phyloP scores from a whole-genome alignment of 2,797 vertebrate species.

The Falco concolor region DNA sequence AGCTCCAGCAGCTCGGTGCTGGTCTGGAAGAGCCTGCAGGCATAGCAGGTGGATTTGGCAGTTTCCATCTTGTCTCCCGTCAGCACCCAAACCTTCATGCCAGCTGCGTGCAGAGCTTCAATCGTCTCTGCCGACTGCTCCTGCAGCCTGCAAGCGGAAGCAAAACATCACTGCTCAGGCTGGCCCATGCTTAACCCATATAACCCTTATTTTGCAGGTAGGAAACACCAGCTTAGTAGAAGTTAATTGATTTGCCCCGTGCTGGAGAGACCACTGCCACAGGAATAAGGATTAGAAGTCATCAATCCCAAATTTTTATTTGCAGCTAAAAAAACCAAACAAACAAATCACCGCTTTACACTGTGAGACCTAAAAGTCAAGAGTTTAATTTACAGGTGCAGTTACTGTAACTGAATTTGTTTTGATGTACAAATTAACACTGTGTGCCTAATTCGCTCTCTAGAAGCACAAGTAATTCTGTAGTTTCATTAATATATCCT shows the following conservation, averaged over 20 bases:
- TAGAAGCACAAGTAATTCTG: background rate
- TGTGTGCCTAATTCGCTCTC: background rate
- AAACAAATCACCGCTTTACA: background rate
- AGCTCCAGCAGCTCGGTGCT: slow-evolving; percentile 91
- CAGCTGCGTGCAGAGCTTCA: slow-evolving; percentile 89
- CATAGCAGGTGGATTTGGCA: slow-evolving; percentile 94
- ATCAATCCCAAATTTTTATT: background rate
- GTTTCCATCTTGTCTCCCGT: slow-evolving; percentile 99
- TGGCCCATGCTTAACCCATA: background rate
- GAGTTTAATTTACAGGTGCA: background rate
- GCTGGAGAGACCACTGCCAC: background rate
- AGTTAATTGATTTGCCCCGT: background rate
- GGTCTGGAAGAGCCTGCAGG: slow-evolving; percentile 91
- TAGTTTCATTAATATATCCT: slow-evolving; percentile 41
- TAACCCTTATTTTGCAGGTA: background rate
- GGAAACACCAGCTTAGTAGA: background rate
- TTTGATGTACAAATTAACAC: slow-evolving; percentile 41
- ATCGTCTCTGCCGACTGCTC: slow-evolving; percentile 94
- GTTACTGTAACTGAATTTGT: background rate
- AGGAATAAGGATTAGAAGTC: background rate
- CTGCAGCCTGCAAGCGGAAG: slow-evolving; percentile 81
- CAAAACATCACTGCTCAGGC: background rate
- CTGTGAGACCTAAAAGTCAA: background rate
- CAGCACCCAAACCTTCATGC: slow-evolving; percentile 96
- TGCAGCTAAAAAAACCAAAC: background rate